These are phyloP conservation scores for Epizoanthus scotinus DNA, from an alignment of 92 coral and sea anemone species.

Conservation along the genomic window DNA sequence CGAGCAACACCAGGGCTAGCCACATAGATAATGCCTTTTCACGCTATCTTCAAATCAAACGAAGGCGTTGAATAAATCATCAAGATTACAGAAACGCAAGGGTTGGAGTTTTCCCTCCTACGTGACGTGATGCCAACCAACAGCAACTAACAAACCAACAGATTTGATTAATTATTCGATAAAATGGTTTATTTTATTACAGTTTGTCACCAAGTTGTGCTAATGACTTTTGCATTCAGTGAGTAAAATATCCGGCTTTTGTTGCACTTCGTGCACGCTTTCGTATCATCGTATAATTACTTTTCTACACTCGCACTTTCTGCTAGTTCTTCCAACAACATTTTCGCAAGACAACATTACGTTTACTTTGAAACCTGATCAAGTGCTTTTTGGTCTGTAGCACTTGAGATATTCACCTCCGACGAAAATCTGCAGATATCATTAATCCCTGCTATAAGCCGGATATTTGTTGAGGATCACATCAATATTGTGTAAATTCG, in stretches of 20 bases:
- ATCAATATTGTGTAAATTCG: conserved; percentile 81
- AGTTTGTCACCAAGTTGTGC: conserved; percentile 82
- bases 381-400: conserved; percentile 59
- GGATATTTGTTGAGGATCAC: conserved; percentile 75
- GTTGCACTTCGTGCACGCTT: neutral
- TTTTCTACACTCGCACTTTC: conserved; percentile 11
- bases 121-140: conserved; percentile 41
- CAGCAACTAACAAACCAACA: conserved; percentile 49
- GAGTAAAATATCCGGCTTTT: conserved; percentile 28
- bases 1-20: conserved; percentile 26
- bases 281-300: conserved; percentile 6
- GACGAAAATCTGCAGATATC: conserved; percentile 70
- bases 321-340: neutral
- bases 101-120: conserved; percentile 27
- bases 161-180: conserved; percentile 93
- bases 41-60: conserved; percentile 45
- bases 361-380: neutral
- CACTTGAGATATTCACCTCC: conserved; percentile 63
- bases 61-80: conserved; percentile 40
- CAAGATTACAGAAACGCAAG: conserved; percentile 31
- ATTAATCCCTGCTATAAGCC: conserved; percentile 74
- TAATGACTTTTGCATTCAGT: conserved; percentile 74
- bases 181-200: conserved; percentile 77
- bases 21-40: conserved; percentile 36
- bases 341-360: neutral